These are phyloP conservation scores for Callyntrura sp. DNA, from an alignment of 2,888 invertebrate genomes.

Conservation along the genomic window DNA sequence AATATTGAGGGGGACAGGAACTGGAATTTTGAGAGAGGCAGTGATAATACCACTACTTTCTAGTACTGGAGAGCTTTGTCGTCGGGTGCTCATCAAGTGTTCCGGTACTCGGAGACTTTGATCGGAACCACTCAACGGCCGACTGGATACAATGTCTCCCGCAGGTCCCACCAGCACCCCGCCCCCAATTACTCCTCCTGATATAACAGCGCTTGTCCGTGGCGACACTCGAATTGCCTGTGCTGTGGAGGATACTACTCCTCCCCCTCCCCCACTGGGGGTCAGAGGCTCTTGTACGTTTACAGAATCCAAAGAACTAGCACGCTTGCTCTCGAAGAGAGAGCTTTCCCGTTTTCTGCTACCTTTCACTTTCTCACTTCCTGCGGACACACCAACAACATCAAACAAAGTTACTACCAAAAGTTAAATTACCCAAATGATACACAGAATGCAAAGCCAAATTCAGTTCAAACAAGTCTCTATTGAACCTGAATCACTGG, in stretches of 20 bases:
- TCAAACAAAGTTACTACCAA: neutral
- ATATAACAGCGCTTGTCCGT: conserved; percentile 85
- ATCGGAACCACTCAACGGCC: conserved; percentile 81
- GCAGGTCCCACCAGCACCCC: conserved; percentile 40
- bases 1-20: conserved; percentile 87
- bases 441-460: neutral
- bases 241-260: conserved; percentile 84
- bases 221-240: conserved; percentile 74
- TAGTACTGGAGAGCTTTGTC: conserved; percentile 84
- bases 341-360: conserved; percentile 75
- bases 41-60: conserved; percentile 88
- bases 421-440: neutral
- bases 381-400: conserved; percentile 55
- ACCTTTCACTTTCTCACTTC: conserved; percentile 82
- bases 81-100: conserved; percentile 78
- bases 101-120: conserved; percentile 82
- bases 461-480: neutral
- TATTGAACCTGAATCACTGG: conserved; percentile 82
- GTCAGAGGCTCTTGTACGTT: conserved; percentile 67
- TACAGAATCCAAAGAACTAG: conserved; percentile 83
- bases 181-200: conserved; percentile 84
- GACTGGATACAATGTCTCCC: conserved; percentile 85
- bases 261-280: conserved; percentile 83
- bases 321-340: conserved; percentile 79
- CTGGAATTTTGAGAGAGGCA: conserved; percentile 92